phyloP scores from a whole-genome alignment of 2,888 invertebrate genomes.

The Physocephala rufipes region DNA sequence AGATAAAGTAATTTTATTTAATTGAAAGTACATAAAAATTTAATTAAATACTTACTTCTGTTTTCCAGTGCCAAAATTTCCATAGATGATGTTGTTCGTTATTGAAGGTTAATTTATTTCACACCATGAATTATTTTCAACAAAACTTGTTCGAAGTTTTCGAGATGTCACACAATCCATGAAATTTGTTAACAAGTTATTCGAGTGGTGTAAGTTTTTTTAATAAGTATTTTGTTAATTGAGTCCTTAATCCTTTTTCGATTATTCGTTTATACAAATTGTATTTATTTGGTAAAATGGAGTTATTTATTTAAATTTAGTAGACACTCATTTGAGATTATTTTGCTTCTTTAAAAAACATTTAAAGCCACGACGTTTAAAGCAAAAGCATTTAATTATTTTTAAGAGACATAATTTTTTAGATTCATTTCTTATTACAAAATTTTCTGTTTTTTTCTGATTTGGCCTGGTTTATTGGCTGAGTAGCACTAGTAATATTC shows the following conservation, averaged over 20 bases:
- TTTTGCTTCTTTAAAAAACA: not conserved
- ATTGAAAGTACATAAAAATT: no score
- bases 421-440: not conserved
- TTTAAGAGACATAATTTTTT: not conserved
- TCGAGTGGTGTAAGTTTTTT: not conserved
- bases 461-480: no score
- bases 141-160: not conserved
- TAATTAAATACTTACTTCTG: no score
- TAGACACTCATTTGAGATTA: not conserved
- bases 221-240: no score
- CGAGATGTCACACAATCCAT: not conserved
- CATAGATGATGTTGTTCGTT: no score
- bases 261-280: not conserved
- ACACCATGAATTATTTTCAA: not conserved
- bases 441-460: no score
- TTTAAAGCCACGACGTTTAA: not conserved
- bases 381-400: slow-evolving; percentile 6
- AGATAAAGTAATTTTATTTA: no score
- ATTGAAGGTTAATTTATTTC: no score
- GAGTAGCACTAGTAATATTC: no score
- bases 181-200: not conserved
- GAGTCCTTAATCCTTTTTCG: no score
- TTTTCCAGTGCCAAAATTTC: no score
- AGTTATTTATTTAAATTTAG: not conserved
- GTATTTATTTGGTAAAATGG: not conserved